Conservation (phyloP, 2,113 vertebrate genomes). For the Shinisaurus crocodilurus region DNA sequence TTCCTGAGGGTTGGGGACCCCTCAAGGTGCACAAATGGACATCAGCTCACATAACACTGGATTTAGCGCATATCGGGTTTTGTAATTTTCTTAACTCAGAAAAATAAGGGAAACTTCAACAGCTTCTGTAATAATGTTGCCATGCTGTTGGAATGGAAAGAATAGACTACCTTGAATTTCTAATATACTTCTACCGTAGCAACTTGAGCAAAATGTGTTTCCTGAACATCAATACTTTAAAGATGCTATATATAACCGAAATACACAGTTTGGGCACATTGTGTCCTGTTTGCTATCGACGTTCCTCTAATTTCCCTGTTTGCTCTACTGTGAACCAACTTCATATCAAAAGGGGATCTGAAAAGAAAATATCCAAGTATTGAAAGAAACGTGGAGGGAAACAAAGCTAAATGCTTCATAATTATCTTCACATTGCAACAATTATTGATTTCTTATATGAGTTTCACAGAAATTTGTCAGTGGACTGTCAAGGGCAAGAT, state of each 20-base stretch:
- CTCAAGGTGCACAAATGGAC: no score
- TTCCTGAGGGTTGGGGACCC: no score
- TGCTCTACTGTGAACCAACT: neutral
- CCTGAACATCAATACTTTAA: constrained; percentile 42
- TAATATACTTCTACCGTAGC: neutral
- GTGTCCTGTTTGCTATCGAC: neutral
- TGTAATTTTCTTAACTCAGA: neutral
- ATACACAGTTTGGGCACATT: neutral
- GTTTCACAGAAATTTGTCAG: constrained; percentile 65
- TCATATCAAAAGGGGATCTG: neutral
- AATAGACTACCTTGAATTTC: neutral
- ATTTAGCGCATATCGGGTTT: neutral
- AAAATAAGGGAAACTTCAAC: constrained; percentile 1
- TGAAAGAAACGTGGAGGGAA: neutral
- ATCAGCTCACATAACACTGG: no score
- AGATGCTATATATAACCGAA: neutral
- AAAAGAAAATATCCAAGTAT: neutral
- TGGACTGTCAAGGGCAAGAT: constrained; percentile 58
- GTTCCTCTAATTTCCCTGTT: neutral
- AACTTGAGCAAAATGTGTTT: neutral
- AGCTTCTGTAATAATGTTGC: neutral
- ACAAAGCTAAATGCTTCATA: constrained; percentile 16
- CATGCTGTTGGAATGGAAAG: neutral
- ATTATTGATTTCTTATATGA: constrained; percentile 71
- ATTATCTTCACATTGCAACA: constrained; percentile 43